phyloP scores from a whole-genome alignment of 1,140 invertebrate species.

The Galendromus occidentalis region DNA sequence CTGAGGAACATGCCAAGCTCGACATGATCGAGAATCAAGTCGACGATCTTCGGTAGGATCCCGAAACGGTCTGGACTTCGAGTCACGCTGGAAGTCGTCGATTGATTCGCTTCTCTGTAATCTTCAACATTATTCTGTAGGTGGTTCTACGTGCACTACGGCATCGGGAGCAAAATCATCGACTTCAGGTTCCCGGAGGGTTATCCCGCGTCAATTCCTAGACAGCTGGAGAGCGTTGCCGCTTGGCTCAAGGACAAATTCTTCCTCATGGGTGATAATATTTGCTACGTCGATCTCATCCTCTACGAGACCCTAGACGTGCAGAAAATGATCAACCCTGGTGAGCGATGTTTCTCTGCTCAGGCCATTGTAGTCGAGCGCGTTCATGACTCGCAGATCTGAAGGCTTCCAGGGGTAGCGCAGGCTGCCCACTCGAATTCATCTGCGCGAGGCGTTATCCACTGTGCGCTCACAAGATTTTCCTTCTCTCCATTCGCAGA shows the following conservation, averaged over 20 bases:
- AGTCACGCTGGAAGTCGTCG: no score
- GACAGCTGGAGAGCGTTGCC: background rate
- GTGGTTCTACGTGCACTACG: background rate
- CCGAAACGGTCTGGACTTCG: no score
- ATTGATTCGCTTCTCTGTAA: no score
- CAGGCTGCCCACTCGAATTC: no score
- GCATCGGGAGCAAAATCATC: background rate
- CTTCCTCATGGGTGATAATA: background rate
- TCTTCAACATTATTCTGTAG: background rate
- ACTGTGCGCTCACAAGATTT: background rate
- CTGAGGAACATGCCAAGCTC: background rate
- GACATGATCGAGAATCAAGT: background rate
- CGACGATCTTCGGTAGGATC: background rate
- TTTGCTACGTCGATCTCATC: background rate
- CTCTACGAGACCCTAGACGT: background rate
- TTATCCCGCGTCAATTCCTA: background rate
- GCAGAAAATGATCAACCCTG: background rate
- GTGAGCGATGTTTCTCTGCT: no score
- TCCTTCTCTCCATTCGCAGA: background rate
- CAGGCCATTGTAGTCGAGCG: no score
- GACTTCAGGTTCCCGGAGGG: background rate
- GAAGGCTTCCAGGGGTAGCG: no score
- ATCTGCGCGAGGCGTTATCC: no score
- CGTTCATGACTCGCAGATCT: no score
- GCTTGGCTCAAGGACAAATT: constrained; percentile 5